Conservation (phyloP, 2,888 invertebrate genomes). For the Lissonota sp. region DNA sequence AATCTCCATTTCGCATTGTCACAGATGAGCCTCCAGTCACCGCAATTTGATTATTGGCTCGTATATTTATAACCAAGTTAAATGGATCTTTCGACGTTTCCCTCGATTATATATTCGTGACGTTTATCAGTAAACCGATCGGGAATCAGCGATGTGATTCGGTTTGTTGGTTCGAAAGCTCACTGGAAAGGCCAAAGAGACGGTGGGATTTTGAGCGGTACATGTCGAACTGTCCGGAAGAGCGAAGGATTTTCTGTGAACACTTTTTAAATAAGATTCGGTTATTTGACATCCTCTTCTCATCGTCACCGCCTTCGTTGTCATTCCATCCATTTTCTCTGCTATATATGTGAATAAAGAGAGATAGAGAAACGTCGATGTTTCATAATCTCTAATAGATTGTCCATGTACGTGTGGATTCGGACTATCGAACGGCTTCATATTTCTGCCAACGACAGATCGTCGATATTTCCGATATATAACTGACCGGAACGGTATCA, state of each 20-base stretch:
- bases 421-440: slow-evolving; percentile 7
- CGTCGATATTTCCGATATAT: slow-evolving; percentile 65
- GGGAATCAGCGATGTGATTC: too few relatives aligned
- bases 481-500: slow-evolving; percentile 62
- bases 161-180: too few relatives aligned
- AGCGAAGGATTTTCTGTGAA: slow-evolving; percentile 11
- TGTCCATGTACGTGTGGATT: not conserved
- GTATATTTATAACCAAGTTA: too few relatives aligned
- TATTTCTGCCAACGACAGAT: slow-evolving; percentile 68
- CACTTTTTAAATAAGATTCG: slow-evolving; percentile 65
- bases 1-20: too few relatives aligned
- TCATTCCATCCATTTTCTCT: not conserved
- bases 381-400: not conserved
- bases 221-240: not conserved
- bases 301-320: not conserved
- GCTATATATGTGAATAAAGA: not conserved
- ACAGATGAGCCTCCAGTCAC: too few relatives aligned
- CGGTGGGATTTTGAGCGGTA: too few relatives aligned
- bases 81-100: too few relatives aligned
- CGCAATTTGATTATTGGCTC: too few relatives aligned
- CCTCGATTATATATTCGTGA: too few relatives aligned
- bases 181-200: too few relatives aligned
- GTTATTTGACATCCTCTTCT: slow-evolving; percentile 60
- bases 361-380: not conserved
- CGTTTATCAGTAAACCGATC: too few relatives aligned